A percentile compares a stretch with the other conserved stretches of the same genome.
phyloP scores from a whole-genome alignment of 2,888 invertebrate genomes.

The Erebia epiphron region DNA sequence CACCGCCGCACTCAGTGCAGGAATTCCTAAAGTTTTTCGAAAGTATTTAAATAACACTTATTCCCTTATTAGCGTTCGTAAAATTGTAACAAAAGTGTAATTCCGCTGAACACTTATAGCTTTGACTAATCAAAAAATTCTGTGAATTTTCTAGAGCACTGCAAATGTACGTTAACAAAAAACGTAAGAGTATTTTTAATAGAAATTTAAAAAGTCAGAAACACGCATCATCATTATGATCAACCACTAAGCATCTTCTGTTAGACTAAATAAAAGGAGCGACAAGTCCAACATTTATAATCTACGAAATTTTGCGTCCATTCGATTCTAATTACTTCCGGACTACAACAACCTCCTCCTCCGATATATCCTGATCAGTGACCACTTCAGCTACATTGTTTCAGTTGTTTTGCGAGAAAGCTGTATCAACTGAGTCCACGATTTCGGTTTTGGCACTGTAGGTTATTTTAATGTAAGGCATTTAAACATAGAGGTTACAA shows the following conservation, averaged over 20 bases:
- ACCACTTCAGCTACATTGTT: too few species aligned
- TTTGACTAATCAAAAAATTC: constrained; percentile 35
- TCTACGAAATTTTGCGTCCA: too few species aligned
- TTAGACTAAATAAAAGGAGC: too few species aligned
- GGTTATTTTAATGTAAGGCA: constrained; percentile 10
- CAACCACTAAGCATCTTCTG: too few species aligned
- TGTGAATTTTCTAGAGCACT: constrained; percentile 22
- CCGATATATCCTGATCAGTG: too few species aligned
- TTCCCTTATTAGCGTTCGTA: constrained; percentile 53
- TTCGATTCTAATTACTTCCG: too few species aligned
- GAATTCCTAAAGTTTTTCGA: constrained; percentile 29
- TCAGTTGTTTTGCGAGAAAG: too few species aligned
- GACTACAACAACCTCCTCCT: too few species aligned
- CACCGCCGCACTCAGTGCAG: constrained; percentile 10
- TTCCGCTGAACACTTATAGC: constrained; percentile 46
- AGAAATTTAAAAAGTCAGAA: not conserved
- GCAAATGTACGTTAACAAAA: not conserved
- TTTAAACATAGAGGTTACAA: constrained; percentile 34
- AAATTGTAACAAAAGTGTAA: constrained; percentile 49
- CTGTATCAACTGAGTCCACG: too few species aligned
- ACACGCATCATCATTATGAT: not conserved
- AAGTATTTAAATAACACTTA: constrained; percentile 50
- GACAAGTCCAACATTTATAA: too few species aligned
- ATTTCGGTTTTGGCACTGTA: too few species aligned
- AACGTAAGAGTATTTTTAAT: not conserved